Evolutionary conservation across 2,888 invertebrate species (phyloP), one percentile per base, ranked within the genome.

Genomic region (Notocelia uddmanniana): DNA sequence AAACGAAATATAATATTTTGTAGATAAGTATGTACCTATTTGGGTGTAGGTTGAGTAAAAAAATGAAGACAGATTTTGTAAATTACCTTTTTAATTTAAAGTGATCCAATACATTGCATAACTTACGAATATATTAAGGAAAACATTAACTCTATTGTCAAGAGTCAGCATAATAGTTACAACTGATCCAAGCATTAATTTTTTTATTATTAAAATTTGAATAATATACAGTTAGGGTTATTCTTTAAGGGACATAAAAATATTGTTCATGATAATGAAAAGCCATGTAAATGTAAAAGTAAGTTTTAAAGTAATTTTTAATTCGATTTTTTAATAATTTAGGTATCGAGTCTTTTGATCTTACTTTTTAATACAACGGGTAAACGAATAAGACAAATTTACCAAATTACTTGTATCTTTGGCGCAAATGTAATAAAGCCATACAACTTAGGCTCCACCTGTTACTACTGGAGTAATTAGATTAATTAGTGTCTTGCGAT

Each of bases 81-180:
- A 15, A 34, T 37, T 58, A 9, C 31, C 8, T 31, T 58, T 58
- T 37, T 13, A 19, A 37, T 19, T 19, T 34, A 37, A 8, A 13
- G 5, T 21, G 37, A 19, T 55, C 55, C 23, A 26, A 26, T 19
- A 34, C 19, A 58, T 58, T 58, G 13, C 11, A 21, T n/a, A 15
- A 15, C 9, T 41, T 15, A 21, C 15, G 15, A 21, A 41, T 8
- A 59, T 41, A 59, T 41, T 41, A 41, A 59, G 2, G 15, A 37
- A 23, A 18, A 18, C 6, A 31, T 15, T 45, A n/a, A 26, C 34
- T 18, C 50, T 63, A 63, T 63, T 63, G 50, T 63, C 50, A 8
- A 50, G 19, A 50, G 34, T 50, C 50, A 52, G 34, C 63, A 34
- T 50, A 2, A 34, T 50, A 2, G 41, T 18, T 31, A 18, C 18